Conservation (phyloP, 2,797 vertebrate species). For the Lepus townsendii region DNA sequence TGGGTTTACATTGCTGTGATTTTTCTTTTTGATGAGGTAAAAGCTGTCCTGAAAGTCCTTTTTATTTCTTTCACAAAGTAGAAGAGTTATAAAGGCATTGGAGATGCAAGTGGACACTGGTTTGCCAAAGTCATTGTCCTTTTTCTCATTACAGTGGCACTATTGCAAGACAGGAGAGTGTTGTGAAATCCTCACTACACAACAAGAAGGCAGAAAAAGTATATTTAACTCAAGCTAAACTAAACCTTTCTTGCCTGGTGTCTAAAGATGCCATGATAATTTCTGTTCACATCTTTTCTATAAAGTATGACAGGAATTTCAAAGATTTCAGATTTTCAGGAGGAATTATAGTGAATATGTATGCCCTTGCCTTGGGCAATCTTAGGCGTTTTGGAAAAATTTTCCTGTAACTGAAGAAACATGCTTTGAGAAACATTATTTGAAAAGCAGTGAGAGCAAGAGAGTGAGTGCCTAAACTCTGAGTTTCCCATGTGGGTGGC, state of each 20-base stretch:
- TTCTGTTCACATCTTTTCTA: background rate
- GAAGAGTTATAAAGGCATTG: background rate
- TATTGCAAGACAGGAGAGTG: background rate
- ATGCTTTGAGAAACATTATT: slow-evolving; percentile 42
- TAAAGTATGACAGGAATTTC: background rate
- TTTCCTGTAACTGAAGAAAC: slow-evolving; percentile 30
- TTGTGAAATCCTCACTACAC: background rate
- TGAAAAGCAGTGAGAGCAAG: background rate
- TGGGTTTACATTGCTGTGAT: background rate
- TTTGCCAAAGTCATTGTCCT: background rate
- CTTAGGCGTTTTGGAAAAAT: background rate
- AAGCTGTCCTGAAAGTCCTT: background rate
- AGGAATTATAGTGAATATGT: background rate
- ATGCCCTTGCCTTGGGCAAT: slow-evolving; percentile 21
- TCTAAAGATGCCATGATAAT: background rate
- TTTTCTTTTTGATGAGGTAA: background rate
- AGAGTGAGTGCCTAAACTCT: too few species aligned
- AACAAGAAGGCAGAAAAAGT: background rate
- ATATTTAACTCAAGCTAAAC: background rate
- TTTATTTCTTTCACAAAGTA: background rate
- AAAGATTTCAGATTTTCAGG: slow-evolving; percentile 12
- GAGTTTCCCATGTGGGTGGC: too few species aligned
- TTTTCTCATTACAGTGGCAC: background rate
- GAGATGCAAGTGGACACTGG: background rate
- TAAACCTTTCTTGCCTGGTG: background rate